These are phyloP conservation scores for Bos javanicus DNA, from an alignment of 2,113 vertebrate genomes.

Conservation along the genomic window DNA sequence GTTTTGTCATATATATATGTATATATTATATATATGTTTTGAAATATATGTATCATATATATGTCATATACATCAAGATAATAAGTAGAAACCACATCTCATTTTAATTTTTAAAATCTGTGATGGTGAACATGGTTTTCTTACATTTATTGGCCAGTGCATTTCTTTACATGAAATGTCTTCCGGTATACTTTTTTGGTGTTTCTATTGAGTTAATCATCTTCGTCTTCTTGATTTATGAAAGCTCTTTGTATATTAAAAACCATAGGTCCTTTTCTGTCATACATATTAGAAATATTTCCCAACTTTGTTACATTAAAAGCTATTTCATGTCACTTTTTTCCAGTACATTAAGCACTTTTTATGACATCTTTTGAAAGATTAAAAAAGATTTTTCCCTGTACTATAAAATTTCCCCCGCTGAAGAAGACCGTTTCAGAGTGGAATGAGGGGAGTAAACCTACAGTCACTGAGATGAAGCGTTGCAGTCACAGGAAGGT, in stretches of 20 bases:
- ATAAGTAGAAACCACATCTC: not conserved
- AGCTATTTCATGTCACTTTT: not conserved
- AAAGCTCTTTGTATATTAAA: not conserved
- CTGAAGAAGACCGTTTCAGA: not conserved
- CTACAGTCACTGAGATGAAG: not conserved
- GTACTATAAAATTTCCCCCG: not conserved
- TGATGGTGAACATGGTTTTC: not conserved
- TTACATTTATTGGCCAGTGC: not conserved
- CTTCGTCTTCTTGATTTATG: not conserved
- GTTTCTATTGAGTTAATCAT: not conserved
- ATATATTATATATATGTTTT: too few relatives aligned
- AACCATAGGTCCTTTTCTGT: not conserved
- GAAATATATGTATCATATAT: not conserved
- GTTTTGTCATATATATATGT: not conserved
- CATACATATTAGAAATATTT: not conserved
- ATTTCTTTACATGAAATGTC: not conserved
- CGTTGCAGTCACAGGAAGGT: not conserved
- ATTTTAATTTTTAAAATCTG: not conserved
- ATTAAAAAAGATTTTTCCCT: not conserved
- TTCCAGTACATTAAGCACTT: not conserved
- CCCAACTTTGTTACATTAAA: not conserved
- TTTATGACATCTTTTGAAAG: not conserved
- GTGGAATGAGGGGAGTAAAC: not conserved
- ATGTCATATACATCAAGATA: not conserved
- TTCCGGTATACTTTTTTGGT: not conserved